phyloP scores from a whole-genome alignment of 2,113 vertebrate species.

The Spheniscus mendiculus region DNA sequence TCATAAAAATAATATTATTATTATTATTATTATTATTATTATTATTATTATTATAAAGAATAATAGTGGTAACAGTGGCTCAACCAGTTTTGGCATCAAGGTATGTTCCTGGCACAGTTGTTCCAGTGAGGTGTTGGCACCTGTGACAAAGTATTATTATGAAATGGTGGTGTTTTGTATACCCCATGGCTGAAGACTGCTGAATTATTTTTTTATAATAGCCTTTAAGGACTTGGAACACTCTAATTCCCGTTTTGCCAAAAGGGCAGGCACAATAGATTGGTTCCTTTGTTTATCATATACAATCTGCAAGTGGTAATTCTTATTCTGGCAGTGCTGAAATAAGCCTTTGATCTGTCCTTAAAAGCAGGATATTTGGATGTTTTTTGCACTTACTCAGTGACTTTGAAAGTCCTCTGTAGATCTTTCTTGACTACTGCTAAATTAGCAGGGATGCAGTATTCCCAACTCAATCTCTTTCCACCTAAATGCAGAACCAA shows the following conservation, averaged over 20 bases:
- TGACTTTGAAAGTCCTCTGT: constrained; percentile 11
- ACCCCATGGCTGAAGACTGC: neutral
- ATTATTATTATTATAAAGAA: neutral
- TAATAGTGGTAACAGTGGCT: neutral
- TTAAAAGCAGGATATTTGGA: neutral
- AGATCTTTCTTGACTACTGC: neutral
- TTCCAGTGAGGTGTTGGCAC: neutral
- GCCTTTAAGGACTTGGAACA: neutral
- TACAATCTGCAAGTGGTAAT: neutral
- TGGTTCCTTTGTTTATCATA: neutral
- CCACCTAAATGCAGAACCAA: neutral
- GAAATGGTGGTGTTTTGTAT: neutral
- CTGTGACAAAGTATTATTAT: neutral
- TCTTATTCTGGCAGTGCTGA: neutral
- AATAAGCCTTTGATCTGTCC: neutral
- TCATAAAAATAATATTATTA: neutral
- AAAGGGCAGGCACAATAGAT: neutral
- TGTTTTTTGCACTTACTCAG: neutral
- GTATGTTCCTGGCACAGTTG: neutral
- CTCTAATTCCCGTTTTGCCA: neutral
- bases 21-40: neutral
- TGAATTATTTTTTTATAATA: neutral
- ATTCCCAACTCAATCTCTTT: constrained; percentile 35
- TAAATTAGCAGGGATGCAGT: constrained; percentile 11
- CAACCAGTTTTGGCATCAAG: neutral